Conservation (phyloP, 2,113 vertebrate species). For the Onychorhynchus coronatus region DNA sequence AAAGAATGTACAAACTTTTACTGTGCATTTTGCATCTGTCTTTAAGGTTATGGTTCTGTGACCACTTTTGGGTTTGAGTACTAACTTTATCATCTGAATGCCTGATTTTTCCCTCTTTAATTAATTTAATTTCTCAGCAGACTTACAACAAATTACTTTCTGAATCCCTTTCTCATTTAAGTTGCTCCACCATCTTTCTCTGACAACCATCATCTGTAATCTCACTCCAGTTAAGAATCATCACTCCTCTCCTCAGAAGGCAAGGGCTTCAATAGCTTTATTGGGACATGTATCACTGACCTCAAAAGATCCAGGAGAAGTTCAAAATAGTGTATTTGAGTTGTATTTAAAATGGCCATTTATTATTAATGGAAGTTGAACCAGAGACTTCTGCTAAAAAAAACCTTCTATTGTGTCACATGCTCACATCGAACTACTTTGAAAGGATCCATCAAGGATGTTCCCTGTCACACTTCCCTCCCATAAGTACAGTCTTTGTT, state of each 20-base stretch:
- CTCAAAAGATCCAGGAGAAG: background rate
- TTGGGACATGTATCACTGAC: fast-evolving
- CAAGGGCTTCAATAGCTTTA: background rate
- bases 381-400: background rate
- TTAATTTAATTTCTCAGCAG: background rate
- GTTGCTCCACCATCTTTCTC: background rate
- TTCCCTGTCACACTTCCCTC: background rate
- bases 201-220: background rate
- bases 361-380: background rate
- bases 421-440: background rate
- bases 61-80: background rate
- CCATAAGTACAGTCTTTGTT: background rate
- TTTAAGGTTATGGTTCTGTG: background rate
- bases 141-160: background rate
- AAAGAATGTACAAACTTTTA: background rate
- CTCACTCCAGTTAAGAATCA: background rate
- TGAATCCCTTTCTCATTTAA: background rate
- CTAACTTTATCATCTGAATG: background rate
- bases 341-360: background rate
- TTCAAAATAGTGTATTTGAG: background rate
- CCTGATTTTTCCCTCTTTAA: background rate
- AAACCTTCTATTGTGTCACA: background rate
- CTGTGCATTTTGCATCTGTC: background rate
- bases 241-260: background rate
- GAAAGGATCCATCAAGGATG: background rate